Base-by-base conservation (phyloP, 2,888 invertebrate genomes). In the Agrochola macilenta region DNA sequence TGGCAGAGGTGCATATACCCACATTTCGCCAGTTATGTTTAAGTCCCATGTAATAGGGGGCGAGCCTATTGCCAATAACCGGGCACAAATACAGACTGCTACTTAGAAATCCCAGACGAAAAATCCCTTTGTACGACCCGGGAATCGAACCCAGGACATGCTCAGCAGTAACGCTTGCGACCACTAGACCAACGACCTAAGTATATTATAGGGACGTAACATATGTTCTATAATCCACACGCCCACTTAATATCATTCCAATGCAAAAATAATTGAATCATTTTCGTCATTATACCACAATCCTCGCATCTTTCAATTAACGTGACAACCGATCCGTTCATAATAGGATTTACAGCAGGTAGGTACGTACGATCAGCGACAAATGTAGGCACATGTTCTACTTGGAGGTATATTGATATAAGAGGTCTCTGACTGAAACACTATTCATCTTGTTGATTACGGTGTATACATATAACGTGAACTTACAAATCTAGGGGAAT, bases 301-400 rank as follows among this genome's bases (percentile, higher is more conserved):
- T 35, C 54, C 12, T 63, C 14, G 49, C 23, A 61, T 73, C n/a
- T 54, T 70, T 68, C 49, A 74, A 82, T 74, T 63, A 78, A 70
- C 30, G 35, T 54, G 58, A 57, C 23, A 64, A 26, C 58, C 60
- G 39, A 74, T 43, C 63, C 79, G n/a, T 71, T 74, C 30, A n/a
- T 74, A 83, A 83, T 60, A 49, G 54, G 66, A 71, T 79, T 60
- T 30, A 60, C 17, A 14, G 23, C 11, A 58, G n/a, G 9, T 72
- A 39, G 12, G 54, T 57, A 26, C 5, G 57, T 57, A 26, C 5
- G 17, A 30, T 60, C 26, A 17, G 60, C 17, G 9, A 26, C 8
- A 60, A 60, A 60, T 26, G 17, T 26, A 60, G 26, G 60, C 17
- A 26, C 60, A 60, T 26, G 14, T 26, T 60, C 60, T 60, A 60